Percentiles rank a stretch among this genome's conserved stretches.
These are phyloP conservation scores for Papilio polyxenes DNA, from an alignment of 1,140 invertebrate species.

Conservation along the genomic window DNA sequence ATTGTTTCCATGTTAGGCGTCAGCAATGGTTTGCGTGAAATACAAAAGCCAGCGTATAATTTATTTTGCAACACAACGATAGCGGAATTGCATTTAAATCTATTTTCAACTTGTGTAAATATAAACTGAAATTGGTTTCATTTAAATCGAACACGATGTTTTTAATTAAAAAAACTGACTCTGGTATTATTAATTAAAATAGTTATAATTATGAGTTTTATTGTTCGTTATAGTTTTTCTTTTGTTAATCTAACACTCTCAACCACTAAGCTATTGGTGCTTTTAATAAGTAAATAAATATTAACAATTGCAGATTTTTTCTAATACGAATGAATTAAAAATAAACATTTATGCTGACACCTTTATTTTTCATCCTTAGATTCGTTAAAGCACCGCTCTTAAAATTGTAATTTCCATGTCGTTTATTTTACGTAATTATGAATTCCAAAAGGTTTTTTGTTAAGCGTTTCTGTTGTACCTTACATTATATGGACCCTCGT, in stretches of 20 bases:
- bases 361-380: neutral
- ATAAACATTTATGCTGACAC: neutral
- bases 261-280: no score
- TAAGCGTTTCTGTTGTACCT: constrained; percentile 20
- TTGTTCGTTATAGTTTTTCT: no score
- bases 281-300: no score
- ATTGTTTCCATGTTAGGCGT: constrained; percentile 17
- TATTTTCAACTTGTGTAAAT: constrained; percentile 13
- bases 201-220: neutral
- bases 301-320: no score
- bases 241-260: no score
- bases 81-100: constrained; percentile 11
- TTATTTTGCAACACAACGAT: neutral
- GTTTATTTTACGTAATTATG: constrained; percentile 23
- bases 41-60: constrained; percentile 6
- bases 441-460: constrained; percentile 15
- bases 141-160: neutral
- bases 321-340: neutral
- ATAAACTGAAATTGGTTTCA: constrained; percentile 7
- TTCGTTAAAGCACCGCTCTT: neutral
- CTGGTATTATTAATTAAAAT: neutral
- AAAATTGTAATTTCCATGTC: constrained; percentile 18
- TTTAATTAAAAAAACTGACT: neutral
- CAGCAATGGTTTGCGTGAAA: constrained; percentile 18
- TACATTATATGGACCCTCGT: neutral